Percentiles rank a stretch among this genome's conserved stretches.
Evolutionary conservation across 2,888 invertebrate species (phyloP).

Genomic region (Oligia strigilis): DNA sequence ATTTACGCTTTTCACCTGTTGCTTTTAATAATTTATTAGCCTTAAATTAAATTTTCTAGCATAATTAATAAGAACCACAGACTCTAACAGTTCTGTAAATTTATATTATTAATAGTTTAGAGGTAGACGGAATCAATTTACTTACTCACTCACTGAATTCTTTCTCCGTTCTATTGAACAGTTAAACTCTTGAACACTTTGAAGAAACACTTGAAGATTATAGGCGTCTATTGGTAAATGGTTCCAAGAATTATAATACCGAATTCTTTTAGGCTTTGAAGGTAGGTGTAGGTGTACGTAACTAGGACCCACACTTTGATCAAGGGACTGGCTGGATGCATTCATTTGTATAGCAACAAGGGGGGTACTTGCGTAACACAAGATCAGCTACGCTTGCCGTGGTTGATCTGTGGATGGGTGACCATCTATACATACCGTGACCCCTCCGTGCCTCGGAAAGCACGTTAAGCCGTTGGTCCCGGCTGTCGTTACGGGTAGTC

Average conservation of each 20-base stretch:
- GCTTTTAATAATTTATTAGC: slow-evolving; percentile 1
- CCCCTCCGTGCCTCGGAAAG: no score
- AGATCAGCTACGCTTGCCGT: no score
- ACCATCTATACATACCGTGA: no score
- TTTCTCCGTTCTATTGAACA: not conserved
- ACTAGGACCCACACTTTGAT: not conserved
- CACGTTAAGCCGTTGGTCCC: no score
- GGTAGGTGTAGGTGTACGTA: no score
- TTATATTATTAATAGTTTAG: not conserved
- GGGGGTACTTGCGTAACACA: no score
- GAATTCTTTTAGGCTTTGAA: not conserved
- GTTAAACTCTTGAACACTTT: not conserved
- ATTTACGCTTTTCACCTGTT: slow-evolving; percentile 15
- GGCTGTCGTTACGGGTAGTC: no score
- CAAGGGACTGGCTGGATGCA: no score
- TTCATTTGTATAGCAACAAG: no score
- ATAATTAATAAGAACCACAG: not conserved
- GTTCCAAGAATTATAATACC: not conserved
- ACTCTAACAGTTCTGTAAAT: not conserved
- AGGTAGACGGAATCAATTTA: not conserved
- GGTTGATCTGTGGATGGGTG: no score
- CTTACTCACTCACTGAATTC: not conserved
- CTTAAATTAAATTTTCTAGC: not conserved
- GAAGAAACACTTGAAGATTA: not conserved
- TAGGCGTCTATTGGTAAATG: not conserved